Conservation (phyloP, 2,888 invertebrate species). For the Macrophya alboannulata region DNA sequence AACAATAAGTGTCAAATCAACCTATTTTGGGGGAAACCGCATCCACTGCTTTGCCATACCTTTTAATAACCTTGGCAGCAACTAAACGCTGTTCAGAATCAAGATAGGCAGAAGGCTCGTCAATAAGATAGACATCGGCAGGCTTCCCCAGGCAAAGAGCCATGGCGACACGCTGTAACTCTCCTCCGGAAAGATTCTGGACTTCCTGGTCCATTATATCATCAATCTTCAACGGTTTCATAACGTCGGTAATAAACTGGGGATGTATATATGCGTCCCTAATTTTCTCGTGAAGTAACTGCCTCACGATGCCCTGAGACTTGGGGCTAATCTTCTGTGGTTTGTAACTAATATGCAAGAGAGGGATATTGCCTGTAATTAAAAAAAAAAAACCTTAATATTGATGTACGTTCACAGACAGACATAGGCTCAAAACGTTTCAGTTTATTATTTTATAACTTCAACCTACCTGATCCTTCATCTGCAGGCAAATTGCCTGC, state of each 20-base stretch:
- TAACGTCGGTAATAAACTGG: constrained; percentile 98
- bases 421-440: background rate
- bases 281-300: constrained; percentile 97
- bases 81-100: constrained; percentile 99
- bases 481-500: constrained; percentile 98
- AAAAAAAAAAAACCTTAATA: constrained; percentile 49
- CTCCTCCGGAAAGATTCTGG: constrained; percentile 99
- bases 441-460: constrained; percentile 30
- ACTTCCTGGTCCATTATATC: constrained; percentile 99
- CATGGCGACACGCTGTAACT: constrained; percentile 98
- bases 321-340: constrained; percentile 99
- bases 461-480: constrained; percentile 84
- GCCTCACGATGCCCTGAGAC: constrained; percentile 95
- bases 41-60: constrained; percentile 81
- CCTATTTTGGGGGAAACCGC: background rate
- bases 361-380: constrained; percentile 88
- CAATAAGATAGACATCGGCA: constrained; percentile 99
- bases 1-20: background rate
- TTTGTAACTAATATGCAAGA: constrained; percentile 99
- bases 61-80: constrained; percentile 99
- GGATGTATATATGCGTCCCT: constrained; percentile 99
- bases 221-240: constrained; percentile 98
- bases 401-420: background rate
- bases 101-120: constrained; percentile 99
- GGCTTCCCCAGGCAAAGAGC: constrained; percentile 98